phyloP scores from a whole-genome alignment of 2,888 invertebrate species.

The Abrostola tripartita region DNA sequence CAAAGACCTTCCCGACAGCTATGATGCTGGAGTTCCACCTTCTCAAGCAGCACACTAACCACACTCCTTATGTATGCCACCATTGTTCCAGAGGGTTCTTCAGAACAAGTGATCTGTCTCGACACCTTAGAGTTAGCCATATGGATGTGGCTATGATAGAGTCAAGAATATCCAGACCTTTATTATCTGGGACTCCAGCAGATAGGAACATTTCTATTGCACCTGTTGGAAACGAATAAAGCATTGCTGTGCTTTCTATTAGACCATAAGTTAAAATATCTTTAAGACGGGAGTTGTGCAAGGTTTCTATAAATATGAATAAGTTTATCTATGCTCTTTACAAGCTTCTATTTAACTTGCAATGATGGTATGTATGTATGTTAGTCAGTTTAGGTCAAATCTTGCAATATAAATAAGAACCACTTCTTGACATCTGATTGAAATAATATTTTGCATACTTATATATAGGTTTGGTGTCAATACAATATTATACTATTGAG shows the following conservation, averaged over 20 bases:
- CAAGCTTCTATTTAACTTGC: too few relatives aligned
- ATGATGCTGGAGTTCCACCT: slow-evolving; percentile 83
- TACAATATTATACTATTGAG: too few relatives aligned
- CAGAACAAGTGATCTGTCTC: slow-evolving; percentile 78
- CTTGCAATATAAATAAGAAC: too few relatives aligned
- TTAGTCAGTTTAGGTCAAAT: too few relatives aligned
- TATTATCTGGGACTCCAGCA: slow-evolving; percentile 16
- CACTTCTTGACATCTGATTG: too few relatives aligned
- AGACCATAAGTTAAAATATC: too few relatives aligned
- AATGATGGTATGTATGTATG: too few relatives aligned
- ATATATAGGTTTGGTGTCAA: too few relatives aligned
- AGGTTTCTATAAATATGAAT: neutral
- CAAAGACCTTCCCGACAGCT: slow-evolving; percentile 77
- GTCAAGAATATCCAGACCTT: slow-evolving; percentile 21
- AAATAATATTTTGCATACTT: too few relatives aligned
- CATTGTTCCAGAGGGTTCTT: slow-evolving; percentile 82
- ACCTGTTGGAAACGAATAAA: slow-evolving; percentile 1
- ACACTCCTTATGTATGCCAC: slow-evolving; percentile 80
- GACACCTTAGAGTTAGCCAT: slow-evolving; percentile 78
- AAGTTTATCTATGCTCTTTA: too few relatives aligned
- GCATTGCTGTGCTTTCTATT: neutral
- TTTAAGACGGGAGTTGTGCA: neutral
- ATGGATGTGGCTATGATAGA: slow-evolving; percentile 63
- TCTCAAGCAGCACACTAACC: slow-evolving; percentile 81
- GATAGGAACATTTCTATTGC: neutral